Conservation (phyloP, 2,797 vertebrate species). For the Sylvia borin region DNA sequence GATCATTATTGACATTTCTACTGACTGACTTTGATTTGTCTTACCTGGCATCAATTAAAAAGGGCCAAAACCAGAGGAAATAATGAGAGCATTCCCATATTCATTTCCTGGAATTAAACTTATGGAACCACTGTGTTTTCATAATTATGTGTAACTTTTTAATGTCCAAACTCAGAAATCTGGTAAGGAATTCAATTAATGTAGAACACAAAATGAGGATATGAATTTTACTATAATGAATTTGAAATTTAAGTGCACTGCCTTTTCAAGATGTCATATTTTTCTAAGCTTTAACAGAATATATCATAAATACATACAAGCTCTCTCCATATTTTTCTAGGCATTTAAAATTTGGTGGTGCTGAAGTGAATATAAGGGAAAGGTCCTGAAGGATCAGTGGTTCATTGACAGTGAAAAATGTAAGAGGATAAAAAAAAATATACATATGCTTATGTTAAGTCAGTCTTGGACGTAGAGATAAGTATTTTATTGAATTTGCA, state of each 20-base stretch:
- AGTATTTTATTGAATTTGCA: neutral
- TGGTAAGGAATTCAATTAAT: neutral
- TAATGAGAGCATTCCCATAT: neutral
- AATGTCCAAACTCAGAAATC: neutral
- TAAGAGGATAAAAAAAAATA: neutral
- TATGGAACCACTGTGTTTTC: neutral
- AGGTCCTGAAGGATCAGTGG: neutral
- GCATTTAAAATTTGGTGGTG: neutral
- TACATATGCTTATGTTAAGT: neutral
- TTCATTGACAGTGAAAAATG: neutral
- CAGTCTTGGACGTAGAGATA: neutral
- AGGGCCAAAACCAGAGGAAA: neutral
- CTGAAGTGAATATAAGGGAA: neutral
- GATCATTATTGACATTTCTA: neutral
- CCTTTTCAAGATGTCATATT: neutral
- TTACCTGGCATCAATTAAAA: neutral
- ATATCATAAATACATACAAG: neutral
- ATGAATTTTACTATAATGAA: neutral
- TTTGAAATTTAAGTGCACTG: neutral
- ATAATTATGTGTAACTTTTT: neutral
- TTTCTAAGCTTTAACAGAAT: neutral
- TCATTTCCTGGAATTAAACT: neutral
- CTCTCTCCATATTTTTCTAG: neutral
- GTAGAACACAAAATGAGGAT: neutral
- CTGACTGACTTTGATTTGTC: neutral